These are phyloP conservation scores for Eumacrocentrus americanus DNA, from an alignment of 2,888 invertebrate genomes.

Conservation along the genomic window DNA sequence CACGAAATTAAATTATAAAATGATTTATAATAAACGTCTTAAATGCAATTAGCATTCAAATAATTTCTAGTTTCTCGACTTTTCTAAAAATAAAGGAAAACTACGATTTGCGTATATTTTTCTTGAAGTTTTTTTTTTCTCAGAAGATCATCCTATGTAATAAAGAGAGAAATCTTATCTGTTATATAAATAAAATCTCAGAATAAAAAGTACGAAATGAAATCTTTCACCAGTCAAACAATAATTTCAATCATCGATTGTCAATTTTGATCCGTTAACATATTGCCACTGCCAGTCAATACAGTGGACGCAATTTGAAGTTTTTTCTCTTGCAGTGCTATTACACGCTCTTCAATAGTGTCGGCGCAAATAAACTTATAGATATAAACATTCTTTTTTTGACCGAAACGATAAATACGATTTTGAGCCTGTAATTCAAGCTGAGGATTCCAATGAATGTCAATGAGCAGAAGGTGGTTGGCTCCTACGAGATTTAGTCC, in stretches of 20 bases:
- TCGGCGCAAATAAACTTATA: slow-evolving; percentile 79
- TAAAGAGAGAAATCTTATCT: too few species aligned
- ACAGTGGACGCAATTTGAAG: slow-evolving; percentile 76
- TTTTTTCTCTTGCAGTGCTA: slow-evolving; percentile 80
- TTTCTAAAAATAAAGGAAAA: too few species aligned
- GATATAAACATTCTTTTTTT: slow-evolving; percentile 72
- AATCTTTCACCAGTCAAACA: slow-evolving; percentile 8
- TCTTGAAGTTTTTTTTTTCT: too few species aligned
- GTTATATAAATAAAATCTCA: not conserved
- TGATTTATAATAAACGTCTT: too few species aligned
- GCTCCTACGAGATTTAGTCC: slow-evolving; percentile 93
- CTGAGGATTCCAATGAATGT: slow-evolving; percentile 98
- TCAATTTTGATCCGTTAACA: slow-evolving; percentile 71
- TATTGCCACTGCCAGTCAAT: slow-evolving; percentile 75
- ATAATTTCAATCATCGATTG: slow-evolving; percentile 67
- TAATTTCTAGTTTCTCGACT: too few species aligned
- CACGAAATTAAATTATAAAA: too few species aligned
- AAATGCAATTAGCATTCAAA: too few species aligned
- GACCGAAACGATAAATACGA: slow-evolving; percentile 90
- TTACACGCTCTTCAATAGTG: slow-evolving; percentile 88
- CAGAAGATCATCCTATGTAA: too few species aligned
- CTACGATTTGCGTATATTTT: too few species aligned
- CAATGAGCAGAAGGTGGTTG: slow-evolving; percentile 87
- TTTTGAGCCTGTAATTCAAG: slow-evolving; percentile 94
- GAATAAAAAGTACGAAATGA: not conserved